A percentile compares a stretch with the other conserved stretches of the same genome.
These are phyloP conservation scores for Hydrochoerus hydrochaeris DNA, from an alignment of 2,113 vertebrate species.

Conservation along the genomic window DNA sequence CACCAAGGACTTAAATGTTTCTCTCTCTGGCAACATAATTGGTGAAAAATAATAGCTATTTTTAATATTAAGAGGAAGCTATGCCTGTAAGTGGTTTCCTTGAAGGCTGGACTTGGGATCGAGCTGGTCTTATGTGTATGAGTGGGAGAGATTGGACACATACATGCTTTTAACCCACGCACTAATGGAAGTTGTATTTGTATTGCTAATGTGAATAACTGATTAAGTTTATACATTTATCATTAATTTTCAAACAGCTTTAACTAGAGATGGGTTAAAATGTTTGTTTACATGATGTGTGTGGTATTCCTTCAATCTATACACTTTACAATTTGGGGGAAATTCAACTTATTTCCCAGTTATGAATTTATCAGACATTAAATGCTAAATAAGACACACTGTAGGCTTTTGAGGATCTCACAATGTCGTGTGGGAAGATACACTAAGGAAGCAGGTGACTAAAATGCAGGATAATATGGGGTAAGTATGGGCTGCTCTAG, in stretches of 20 bases:
- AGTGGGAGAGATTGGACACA: not conserved
- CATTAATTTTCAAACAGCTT: conserved; percentile 37
- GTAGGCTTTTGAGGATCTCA: not conserved
- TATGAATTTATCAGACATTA: conserved; percentile 20
- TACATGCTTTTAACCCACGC: not conserved
- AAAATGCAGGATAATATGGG: not conserved
- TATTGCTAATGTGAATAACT: not conserved
- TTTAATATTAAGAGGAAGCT: not conserved
- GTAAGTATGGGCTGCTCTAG: not conserved
- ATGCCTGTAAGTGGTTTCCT: not conserved
- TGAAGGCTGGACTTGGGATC: not conserved
- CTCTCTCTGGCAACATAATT: not conserved
- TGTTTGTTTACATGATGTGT: not conserved
- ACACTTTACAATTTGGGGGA: not conserved
- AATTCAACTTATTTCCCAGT: conserved; percentile 15
- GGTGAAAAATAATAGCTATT: not conserved
- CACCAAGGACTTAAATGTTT: not conserved
- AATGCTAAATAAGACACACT: not conserved
- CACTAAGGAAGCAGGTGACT: not conserved
- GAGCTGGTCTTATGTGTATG: not conserved
- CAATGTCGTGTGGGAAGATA: not conserved
- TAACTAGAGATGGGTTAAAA: not conserved
- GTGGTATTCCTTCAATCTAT: not conserved
- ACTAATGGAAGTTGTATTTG: not conserved
- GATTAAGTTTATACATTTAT: not conserved